phyloP scores from a whole-genome alignment of 2,888 invertebrate species.

The Heliconius erato region DNA sequence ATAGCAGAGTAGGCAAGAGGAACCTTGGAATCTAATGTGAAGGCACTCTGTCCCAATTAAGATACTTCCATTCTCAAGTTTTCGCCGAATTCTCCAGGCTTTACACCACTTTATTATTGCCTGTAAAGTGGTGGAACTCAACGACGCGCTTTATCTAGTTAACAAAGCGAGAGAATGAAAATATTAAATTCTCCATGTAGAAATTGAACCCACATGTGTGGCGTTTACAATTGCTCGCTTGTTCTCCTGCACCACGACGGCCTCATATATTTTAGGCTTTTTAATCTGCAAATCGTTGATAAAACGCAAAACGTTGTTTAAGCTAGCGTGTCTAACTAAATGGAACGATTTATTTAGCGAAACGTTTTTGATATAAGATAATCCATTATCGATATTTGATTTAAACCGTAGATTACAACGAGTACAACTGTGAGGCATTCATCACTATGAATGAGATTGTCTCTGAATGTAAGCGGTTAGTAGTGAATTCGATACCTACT shows the following conservation, averaged over 20 bases:
- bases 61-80: not conserved
- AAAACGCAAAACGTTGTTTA: conserved; percentile 7
- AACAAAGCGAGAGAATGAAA: not conserved
- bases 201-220: not conserved
- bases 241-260: not conserved
- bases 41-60: not conserved
- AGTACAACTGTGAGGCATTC: not conserved
- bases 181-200: not conserved
- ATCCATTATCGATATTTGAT: conserved; percentile 6
- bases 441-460: no score
- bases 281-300: not conserved
- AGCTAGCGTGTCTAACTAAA: conserved; percentile 14
- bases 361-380: conserved; percentile 25
- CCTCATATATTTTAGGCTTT: not conserved
- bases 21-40: no score
- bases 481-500: no score
- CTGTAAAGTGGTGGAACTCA: not conserved
- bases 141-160: not conserved
- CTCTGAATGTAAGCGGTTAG: no score
- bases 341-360: conserved; percentile 1
- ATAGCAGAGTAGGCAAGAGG: no score
- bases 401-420: not conserved
- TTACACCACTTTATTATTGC: no score
- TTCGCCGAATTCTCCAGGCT: not conserved
- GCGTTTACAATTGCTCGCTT: not conserved